Evolutionary conservation across 2,888 invertebrate genomes (phyloP), one percentile per base, ranked within the genome.

Genomic region (Euspilapteryx auroguttella): DNA sequence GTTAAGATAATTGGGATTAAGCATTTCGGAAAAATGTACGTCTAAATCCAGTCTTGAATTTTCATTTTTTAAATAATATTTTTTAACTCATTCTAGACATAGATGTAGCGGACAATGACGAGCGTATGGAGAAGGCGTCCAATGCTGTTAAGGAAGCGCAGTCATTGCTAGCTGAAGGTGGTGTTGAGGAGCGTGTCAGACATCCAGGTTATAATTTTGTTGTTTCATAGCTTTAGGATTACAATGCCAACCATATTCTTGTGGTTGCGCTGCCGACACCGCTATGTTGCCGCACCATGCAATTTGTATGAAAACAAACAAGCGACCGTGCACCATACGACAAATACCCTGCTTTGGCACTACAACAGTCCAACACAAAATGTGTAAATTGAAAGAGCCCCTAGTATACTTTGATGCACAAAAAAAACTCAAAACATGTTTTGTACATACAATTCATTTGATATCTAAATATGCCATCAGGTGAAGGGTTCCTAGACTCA

Each of bases 401-500:
- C n/a, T n/a, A n/a, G n/a, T n/a, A n/a, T n/a, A n/a, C n/a, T n/a
- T n/a, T n/a, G n/a, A n/a, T n/a, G n/a, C n/a, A 11, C 6, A 12
- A 12, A 24, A 12, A 7, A 5, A 17, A 17, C 17, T 17, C 8
- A 17, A 17, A 17, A 17, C 17, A 17, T 17, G 8, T 17, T 17
- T 17, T 8, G 8, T 8, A 17, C 17, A 6, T 17, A 5, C 17
- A 17, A 8, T 8, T 17, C 5, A 5, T 17, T 17, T 17, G 17
- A 17, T 17, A 17, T 6, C 5, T 17, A 6, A 8, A 6, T 17
- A 17, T 17, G 17, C 8, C 17, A 17, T 2, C 43, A 65, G 66
- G 61, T 3, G 71, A 65, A 26, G 51, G 54, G 0, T 59, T 55
- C 35, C 34, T 71, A 1, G 68, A 66, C 34, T 71, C 71, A 0